Percentiles rank a stretch among this genome's conserved stretches.
Conservation (phyloP, 2,797 vertebrate species). For the Tympanoctomys barrerae region DNA sequence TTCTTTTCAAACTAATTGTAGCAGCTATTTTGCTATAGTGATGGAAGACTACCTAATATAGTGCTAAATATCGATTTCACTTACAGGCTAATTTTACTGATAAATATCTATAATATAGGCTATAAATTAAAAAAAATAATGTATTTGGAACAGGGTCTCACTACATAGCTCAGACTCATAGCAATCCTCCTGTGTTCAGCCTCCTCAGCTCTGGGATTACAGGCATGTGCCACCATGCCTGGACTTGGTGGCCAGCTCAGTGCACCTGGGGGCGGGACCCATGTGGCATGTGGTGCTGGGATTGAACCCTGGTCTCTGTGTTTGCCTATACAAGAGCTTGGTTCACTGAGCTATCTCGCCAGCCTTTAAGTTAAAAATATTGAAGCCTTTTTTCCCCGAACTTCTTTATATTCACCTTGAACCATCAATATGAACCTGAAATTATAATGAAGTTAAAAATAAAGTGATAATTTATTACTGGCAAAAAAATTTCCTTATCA, state of each 20-base stretch:
- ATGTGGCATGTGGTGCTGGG: too few species aligned
- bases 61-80: background rate
- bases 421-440: background rate
- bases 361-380: background rate
- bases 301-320: too few species aligned
- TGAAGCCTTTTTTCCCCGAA: background rate
- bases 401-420: background rate
- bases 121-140: background rate
- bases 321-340: too few species aligned
- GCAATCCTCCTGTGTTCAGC: too few species aligned
- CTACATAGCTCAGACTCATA: too few species aligned
- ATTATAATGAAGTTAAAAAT: background rate
- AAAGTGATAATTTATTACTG: background rate
- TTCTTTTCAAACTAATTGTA: background rate
- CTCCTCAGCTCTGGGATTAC: too few species aligned
- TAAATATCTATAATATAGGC: background rate
- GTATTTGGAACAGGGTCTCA: too few species aligned
- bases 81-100: background rate
- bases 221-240: too few species aligned
- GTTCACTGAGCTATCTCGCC: too few species aligned
- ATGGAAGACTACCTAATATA: background rate
- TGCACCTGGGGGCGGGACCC: too few species aligned
- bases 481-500: conserved; percentile 14
- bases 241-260: too few species aligned
- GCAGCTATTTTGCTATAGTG: background rate